These are phyloP conservation scores for Liparis tanakae DNA, from an alignment of 2,797 vertebrate species.

Conservation along the genomic window DNA sequence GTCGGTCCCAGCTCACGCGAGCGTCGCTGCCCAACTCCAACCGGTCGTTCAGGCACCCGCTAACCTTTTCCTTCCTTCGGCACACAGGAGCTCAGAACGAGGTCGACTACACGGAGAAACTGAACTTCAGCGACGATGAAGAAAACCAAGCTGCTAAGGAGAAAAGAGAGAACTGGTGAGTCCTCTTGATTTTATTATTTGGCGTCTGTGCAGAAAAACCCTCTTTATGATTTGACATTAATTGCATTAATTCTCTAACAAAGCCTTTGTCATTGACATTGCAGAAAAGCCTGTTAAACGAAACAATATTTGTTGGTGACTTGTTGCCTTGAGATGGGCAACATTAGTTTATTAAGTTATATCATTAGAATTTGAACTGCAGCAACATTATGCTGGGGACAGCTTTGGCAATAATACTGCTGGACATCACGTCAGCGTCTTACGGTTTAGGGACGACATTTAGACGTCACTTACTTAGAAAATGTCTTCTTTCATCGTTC, in stretches of 20 bases:
- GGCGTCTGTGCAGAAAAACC: neutral
- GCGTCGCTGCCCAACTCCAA: neutral
- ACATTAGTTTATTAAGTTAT: no score
- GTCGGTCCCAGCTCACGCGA: constrained; percentile 72
- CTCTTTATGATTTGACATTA: neutral
- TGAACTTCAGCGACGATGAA: constrained; percentile 99
- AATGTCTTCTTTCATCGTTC: neutral
- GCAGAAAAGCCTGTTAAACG: neutral
- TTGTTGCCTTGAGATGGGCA: no score
- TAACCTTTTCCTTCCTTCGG: neutral
- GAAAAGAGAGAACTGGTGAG: constrained; percentile 89
- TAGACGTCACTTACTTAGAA: neutral
- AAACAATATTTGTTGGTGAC: no score
- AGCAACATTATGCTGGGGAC: neutral
- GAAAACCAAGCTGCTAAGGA: constrained; percentile 94
- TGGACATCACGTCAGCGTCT: neutral
- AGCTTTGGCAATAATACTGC: neutral
- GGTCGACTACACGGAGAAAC: constrained; percentile 98
- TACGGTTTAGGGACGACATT: neutral
- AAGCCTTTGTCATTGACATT: neutral
- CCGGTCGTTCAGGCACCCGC: neutral
- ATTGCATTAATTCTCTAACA: neutral
- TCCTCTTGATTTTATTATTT: constrained; percentile 6
- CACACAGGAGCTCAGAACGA: constrained; percentile 95
- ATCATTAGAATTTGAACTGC: neutral